Conservation (phyloP, 2,113 vertebrate species). For the Ailuropoda melanoleuca region DNA sequence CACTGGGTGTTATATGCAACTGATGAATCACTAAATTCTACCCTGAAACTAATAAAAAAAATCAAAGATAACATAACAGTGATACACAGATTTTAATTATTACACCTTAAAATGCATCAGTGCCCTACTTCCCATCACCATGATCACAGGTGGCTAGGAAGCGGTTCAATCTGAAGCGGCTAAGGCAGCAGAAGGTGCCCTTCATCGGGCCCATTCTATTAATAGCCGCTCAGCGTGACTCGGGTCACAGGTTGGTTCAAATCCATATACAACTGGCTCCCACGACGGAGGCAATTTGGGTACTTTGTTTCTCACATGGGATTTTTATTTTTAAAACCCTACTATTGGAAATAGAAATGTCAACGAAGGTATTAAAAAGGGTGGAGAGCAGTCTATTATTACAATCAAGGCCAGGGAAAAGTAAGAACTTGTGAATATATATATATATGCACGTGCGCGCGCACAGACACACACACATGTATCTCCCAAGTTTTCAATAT, state of each 20-base stretch:
- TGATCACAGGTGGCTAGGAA: background rate
- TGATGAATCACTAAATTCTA: background rate
- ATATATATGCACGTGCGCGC: background rate
- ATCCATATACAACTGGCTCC: background rate
- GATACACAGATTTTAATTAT: background rate
- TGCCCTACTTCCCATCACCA: background rate
- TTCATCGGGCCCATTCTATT: background rate
- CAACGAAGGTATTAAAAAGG: background rate
- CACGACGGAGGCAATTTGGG: background rate
- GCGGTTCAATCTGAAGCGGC: rapidly evolving
- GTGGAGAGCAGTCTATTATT: background rate
- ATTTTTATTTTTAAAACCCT: constrained; percentile 52
- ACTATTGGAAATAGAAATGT: constrained; percentile 3
- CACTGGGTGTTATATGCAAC: background rate
- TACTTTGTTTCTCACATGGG: background rate
- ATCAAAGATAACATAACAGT: background rate
- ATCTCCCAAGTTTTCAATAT: background rate
- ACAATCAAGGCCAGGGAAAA: background rate
- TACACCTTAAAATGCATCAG: background rate
- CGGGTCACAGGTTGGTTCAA: constrained; percentile 1
- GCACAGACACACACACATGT: background rate
- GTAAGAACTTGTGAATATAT: background rate
- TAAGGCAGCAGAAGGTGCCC: constrained; percentile 40
- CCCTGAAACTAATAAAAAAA: background rate
- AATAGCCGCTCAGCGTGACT: background rate